Base-by-base conservation (phyloP, 2,797 vertebrate species). In the Phylloscopus collybita region DNA sequence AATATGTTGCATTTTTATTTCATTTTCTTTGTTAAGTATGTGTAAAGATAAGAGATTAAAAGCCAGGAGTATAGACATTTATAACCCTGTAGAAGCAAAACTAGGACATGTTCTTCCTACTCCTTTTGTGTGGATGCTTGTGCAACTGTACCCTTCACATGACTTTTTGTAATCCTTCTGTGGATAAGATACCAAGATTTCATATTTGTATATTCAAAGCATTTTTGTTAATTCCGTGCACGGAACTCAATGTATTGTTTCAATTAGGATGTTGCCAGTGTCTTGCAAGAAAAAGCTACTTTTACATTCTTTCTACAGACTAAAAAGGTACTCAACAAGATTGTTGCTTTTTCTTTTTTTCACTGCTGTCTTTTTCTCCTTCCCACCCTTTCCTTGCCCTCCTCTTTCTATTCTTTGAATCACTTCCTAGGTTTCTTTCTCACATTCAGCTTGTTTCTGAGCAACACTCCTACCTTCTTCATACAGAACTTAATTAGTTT, bases 391-490 rank as follows among this genome's bases (percentile, higher is more conserved):
- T 80, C 29, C 65, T 75, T 83, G 61, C 78, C 60, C 47, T 94
- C 26, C 10, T 78, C 14, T 38, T 92, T 50, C 59, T 80, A 53
- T 30, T 69, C 49, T 86, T 90, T 73, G 64, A 70, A 86, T 73
- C 45, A 11, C 29, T 91, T 87, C 27, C 80, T 85, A 65, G 27
- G 54, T 91, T 93, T 86, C 22, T 89, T 90, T 94, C 87, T 91
- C 64, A 82, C 80, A 59, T 92, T 81, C 50, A 66, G 45, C 90
- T 94, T 90, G 89, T 97, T 94, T 91, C 92, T 93, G 91, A 94
- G 95, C 95, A 96, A 93, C 91, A 80, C 92, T 96, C 92, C 89
- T 94, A 96, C 95, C 54, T 84, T 79, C 69, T 79, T 93, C 54
- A 10, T 61, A 40, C 27, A 56, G 53, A 72, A 81, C 49, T 93